Percentiles rank a stretch among this genome's conserved stretches.
Evolutionary conservation across 2,113 vertebrate genomes (phyloP).

Genomic region (Mobula birostris): DNA sequence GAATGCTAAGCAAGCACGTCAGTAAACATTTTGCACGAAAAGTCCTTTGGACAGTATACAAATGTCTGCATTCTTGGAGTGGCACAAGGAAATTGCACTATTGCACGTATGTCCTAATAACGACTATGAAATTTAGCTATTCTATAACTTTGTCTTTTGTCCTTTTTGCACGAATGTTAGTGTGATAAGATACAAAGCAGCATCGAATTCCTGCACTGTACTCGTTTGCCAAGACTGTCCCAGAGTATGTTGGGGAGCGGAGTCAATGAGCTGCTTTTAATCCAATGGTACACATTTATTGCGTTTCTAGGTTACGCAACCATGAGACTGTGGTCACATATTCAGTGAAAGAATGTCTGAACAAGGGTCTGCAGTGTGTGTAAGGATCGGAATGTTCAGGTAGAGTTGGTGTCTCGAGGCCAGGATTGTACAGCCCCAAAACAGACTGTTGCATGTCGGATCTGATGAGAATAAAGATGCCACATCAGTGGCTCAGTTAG

Average conservation of each 20-base stretch:
- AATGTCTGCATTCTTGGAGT: slow-evolving; percentile 55
- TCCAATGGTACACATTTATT: slow-evolving; percentile 25
- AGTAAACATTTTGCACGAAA: slow-evolving; percentile 46
- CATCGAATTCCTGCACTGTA: slow-evolving; percentile 14
- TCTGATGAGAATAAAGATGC: background rate
- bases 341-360: slow-evolving; percentile 35
- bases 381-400: slow-evolving; percentile 25
- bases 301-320: slow-evolving; percentile 31
- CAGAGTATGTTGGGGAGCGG: slow-evolving; percentile 18
- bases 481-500: slow-evolving; percentile 7
- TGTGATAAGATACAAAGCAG: slow-evolving; percentile 6
- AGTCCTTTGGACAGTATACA: slow-evolving; percentile 34
- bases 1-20: slow-evolving; percentile 50
- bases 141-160: slow-evolving; percentile 49
- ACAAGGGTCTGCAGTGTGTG: slow-evolving; percentile 24
- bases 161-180: slow-evolving; percentile 46
- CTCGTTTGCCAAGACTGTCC: slow-evolving; percentile 24
- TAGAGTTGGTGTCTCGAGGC: slow-evolving; percentile 12
- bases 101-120: slow-evolving; percentile 71
- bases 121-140: slow-evolving; percentile 59
- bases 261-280: slow-evolving; percentile 12
- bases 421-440: background rate
- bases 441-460: slow-evolving; percentile 24
- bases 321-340: slow-evolving; percentile 26
- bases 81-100: slow-evolving; percentile 77